Evolutionary conservation across 2,888 invertebrate genomes (phyloP).

Genomic region (Callosobruchus maculatus): DNA sequence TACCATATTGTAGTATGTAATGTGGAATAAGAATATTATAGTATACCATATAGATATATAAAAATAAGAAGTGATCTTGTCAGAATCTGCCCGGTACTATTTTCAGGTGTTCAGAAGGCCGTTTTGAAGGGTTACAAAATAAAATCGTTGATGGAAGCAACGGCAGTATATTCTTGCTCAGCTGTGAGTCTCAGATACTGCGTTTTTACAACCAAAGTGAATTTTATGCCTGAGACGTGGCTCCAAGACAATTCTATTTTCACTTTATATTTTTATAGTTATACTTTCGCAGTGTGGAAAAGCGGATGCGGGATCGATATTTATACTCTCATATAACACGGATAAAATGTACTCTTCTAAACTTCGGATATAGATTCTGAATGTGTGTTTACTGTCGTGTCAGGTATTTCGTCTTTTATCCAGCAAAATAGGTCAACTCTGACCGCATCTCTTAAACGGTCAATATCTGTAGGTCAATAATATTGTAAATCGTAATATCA

Average conservation of each 20-base stretch:
- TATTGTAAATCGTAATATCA: too few species aligned
- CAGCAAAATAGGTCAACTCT: not conserved
- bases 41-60: too few species aligned
- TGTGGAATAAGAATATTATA: too few species aligned
- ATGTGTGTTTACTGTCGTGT: not conserved
- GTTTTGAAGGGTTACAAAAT: not conserved
- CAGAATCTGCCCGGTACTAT: not conserved
- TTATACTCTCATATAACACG: not conserved
- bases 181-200: constrained; percentile 3
- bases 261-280: constrained; percentile 11
- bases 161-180: not conserved
- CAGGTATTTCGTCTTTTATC: not conserved
- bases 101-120: not conserved
- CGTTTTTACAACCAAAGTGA: constrained; percentile 18
- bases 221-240: constrained; percentile 22
- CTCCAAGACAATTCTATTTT: constrained; percentile 18
- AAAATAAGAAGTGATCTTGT: not conserved
- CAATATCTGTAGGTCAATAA: not conserved
- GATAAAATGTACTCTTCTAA: not conserved
- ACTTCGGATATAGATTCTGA: not conserved
- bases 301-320: not conserved
- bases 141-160: not conserved
- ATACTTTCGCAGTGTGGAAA: not conserved
- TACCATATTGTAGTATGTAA: too few species aligned
- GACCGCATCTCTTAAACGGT: not conserved